Evolutionary conservation across 2,797 vertebrate species (phyloP).

Genomic region (Hephaestus fuliginosus): DNA sequence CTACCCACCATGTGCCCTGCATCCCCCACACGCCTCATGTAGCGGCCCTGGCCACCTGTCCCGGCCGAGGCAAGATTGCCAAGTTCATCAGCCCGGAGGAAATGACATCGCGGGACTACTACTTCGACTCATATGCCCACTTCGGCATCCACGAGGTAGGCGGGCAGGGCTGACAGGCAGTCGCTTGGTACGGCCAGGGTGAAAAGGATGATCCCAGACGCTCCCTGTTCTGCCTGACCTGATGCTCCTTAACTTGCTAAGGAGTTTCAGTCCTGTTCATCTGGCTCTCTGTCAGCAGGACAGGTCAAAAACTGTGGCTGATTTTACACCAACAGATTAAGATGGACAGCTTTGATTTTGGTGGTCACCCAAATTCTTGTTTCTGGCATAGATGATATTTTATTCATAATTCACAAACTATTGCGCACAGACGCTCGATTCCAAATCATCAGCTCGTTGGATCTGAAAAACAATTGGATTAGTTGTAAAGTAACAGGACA

Average conservation of each 20-base stretch:
- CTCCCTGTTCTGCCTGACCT: constrained; percentile 16
- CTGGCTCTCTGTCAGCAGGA: constrained; percentile 17
- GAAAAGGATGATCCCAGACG: constrained; percentile 39
- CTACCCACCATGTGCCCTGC: constrained; percentile 87
- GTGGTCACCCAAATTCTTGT: constrained; percentile 8
- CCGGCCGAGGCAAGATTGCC: constrained; percentile 92
- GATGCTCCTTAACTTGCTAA: constrained; percentile 27
- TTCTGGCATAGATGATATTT: constrained; percentile 16
- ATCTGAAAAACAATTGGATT: constrained; percentile 1
- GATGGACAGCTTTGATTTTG: constrained; percentile 20
- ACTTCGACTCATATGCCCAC: constrained; percentile 98
- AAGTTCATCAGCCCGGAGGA: constrained; percentile 96
- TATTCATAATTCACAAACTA: neutral
- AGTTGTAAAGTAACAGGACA: neutral
- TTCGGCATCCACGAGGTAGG: constrained; percentile 99
- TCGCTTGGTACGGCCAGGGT: constrained; percentile 9
- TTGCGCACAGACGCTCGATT: neutral
- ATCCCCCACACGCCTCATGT: constrained; percentile 82
- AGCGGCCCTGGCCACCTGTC: constrained; percentile 90
- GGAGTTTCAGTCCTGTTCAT: constrained; percentile 23
- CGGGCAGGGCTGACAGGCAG: neutral
- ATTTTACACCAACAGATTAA: constrained; percentile 25
- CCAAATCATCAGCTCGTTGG: neutral
- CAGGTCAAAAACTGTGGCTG: constrained; percentile 11
- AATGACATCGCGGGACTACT: constrained; percentile 98